Conservation (phyloP, 92 coral and sea anemone genomes). For the Desmophyllum pertusum region DNA sequence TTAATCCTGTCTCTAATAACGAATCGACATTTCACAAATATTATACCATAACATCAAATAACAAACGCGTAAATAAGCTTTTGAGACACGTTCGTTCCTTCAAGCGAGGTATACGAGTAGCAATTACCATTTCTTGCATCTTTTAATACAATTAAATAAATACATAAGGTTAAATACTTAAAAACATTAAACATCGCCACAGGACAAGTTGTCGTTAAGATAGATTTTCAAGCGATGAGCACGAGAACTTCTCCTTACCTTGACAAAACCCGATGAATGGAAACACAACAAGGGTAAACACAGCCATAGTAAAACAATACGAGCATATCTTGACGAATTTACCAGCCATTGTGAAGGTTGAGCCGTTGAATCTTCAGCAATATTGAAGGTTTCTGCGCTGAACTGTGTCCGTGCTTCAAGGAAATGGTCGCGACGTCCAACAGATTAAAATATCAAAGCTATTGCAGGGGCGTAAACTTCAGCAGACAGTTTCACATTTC, state of each 20-base stretch:
- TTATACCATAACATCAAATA: neutral
- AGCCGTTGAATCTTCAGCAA: neutral
- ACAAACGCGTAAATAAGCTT: neutral
- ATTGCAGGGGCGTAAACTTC: constrained; percentile 17
- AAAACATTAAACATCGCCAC: constrained; percentile 24
- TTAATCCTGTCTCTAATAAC: neutral
- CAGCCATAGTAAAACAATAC: neutral
- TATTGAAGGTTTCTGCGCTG: neutral
- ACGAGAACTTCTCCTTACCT: constrained; percentile 34
- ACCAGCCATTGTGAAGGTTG: constrained; percentile 2
- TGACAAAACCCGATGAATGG: constrained; percentile 34
- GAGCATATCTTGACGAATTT: neutral
- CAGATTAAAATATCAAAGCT: neutral
- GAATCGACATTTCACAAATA: neutral
- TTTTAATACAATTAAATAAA: neutral
- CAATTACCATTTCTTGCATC: neutral
- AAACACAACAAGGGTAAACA: constrained; percentile 20
- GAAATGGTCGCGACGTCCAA: neutral
- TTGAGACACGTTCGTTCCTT: neutral
- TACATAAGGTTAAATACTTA: neutral
- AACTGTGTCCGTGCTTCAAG: neutral
- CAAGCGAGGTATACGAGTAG: neutral
- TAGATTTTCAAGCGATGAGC: constrained; percentile 1
- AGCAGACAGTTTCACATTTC: constrained; percentile 25
- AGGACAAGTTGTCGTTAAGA: constrained; percentile 7